Evolutionary conservation across 37 sponge, comb jelly and placozoan species (phyloP).

Genomic region (Aplysina aerophoba): DNA sequence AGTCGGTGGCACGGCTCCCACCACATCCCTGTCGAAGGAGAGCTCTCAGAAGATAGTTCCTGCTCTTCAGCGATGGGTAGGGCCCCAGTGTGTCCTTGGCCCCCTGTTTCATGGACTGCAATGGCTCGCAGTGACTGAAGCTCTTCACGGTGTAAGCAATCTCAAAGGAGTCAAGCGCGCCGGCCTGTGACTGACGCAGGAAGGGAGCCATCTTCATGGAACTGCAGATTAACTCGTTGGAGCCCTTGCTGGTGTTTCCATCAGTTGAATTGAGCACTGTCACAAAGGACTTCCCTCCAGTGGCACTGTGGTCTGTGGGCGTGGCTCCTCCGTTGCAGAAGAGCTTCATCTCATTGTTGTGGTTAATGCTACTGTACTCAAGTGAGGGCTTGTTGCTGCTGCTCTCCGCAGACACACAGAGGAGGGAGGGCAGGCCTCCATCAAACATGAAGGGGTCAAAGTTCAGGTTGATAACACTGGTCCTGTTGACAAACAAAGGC

Average conservation of each 20-base stretch:
- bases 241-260: not conserved
- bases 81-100: not conserved
- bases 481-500: constrained; percentile 5
- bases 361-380: constrained; percentile 33
- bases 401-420: not conserved
- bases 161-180: constrained; percentile 24
- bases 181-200: constrained; percentile 25
- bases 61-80: too few relatives aligned
- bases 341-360: constrained; percentile 32
- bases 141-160: not conserved
- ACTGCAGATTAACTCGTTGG: not conserved
- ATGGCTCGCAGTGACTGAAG: not conserved
- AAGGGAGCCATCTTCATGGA: constrained; percentile 18
- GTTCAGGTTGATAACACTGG: constrained; percentile 29
- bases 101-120: not conserved
- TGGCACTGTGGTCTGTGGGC: not conserved
- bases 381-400: constrained; percentile 2
- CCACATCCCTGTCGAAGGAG: not conserved
- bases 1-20: not conserved
- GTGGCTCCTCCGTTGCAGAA: not conserved
- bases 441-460: constrained; percentile 23
- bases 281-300: not conserved
- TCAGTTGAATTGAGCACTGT: not conserved
- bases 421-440: constrained; percentile 17
- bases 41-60: not conserved